Base-by-base conservation (phyloP, 2,113 vertebrate genomes). In the Austrofundulus limnaeus region DNA sequence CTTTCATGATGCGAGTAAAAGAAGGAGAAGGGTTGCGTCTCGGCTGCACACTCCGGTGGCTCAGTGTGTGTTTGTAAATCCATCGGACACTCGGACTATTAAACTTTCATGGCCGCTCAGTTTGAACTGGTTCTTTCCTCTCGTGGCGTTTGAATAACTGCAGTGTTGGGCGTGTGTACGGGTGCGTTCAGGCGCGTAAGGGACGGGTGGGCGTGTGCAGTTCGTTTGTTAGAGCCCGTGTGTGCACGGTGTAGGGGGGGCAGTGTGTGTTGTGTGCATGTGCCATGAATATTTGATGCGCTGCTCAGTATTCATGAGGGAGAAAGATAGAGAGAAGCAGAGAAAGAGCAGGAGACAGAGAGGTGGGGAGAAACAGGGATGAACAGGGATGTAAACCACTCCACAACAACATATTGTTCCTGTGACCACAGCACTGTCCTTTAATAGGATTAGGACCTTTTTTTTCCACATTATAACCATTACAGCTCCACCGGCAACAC, bases 271-370 rank as follows among this genome's bases (percentile, higher is more conserved):
- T 39, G 49, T 43, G 70, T 41, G 68, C 34, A 20, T 48, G 72
- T 51, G 70, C 46, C 49, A 82, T 87, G 69, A 87, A 87, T 85
- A 85, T 85, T 88, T 77, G 64, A 87, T 85, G 64, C 64, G 31
- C 60, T 70, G 8, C 64, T 84, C 70, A 74, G 80, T 82, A 85
- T 85, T 81, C 80, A 81, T 80, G 70, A 70, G 72, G 58, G 57
- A 57, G n/a, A 78, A 77, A 61, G 69, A 84, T 37, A 63, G 61
- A 74, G 43, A 70, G 49, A 80, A 72, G 58, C 60, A 80, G 54
- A 75, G 47, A 64, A 60, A 57, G 61, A 31, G 67, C 41, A 54
- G 11, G 61, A 69, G 51, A 74, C 38, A 10, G 63, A 73, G 49
- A 54, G 58, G 55, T 17, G 54, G 17, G 39, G 49, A n/a, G 39